Percentiles rank a stretch among this genome's conserved stretches.
Conservation (phyloP, 2,888 invertebrate species). For the Rugalucina vietnamica region DNA sequence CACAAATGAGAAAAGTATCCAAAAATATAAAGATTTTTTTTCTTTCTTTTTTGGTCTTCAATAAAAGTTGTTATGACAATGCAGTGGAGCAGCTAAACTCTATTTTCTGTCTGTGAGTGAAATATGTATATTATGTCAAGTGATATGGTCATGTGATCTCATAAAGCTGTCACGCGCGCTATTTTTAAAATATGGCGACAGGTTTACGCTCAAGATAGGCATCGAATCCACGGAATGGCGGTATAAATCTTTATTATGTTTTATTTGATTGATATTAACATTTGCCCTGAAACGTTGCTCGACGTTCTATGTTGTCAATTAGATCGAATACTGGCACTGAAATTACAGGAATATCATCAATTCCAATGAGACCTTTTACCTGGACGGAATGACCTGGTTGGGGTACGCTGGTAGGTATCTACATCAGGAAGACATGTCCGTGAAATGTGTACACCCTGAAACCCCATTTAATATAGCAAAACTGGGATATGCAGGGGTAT, state of each 20-base stretch:
- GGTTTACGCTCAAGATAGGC: conserved; percentile 54
- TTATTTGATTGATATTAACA: conserved; percentile 2
- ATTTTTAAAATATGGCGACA: conserved; percentile 62
- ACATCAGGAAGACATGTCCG: not conserved
- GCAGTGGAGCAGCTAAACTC: too few species aligned
- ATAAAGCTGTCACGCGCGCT: conserved; percentile 65
- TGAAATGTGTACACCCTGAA: not conserved
- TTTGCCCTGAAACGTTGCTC: not conserved
- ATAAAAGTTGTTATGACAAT: too few species aligned
- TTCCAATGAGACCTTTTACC: not conserved
- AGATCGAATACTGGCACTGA: not conserved
- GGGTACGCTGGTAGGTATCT: not conserved
- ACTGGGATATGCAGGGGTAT: too few species aligned
- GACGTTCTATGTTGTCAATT: not conserved
- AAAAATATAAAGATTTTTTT: too few species aligned
- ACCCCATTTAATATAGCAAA: not conserved
- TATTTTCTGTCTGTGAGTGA: too few species aligned
- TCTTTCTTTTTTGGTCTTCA: too few species aligned
- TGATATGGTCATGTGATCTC: conserved; percentile 55
- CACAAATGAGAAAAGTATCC: too few species aligned
- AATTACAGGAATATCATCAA: not conserved
- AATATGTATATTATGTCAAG: too few species aligned
- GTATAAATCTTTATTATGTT: not conserved
- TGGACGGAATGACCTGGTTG: not conserved
- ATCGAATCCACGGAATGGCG: conserved; percentile 28